Evolutionary conservation across 2,888 invertebrate species (phyloP).

Genomic region (Miltochrista miniata): DNA sequence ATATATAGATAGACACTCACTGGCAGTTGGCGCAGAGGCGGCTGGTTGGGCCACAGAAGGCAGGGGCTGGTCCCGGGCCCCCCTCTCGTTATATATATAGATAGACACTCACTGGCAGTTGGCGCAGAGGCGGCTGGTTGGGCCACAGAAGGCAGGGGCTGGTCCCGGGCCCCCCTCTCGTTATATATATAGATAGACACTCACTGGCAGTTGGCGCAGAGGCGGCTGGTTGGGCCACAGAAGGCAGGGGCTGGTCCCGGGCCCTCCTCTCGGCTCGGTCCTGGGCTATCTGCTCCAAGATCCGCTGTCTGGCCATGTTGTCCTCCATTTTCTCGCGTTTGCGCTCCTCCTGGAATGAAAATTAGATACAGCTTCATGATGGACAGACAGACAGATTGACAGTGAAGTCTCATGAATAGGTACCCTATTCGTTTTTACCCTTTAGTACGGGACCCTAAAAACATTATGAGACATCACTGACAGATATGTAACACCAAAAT

Average conservation of each 20-base stretch:
- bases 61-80: too few relatives aligned
- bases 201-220: constrained; percentile 13
- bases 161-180: constrained; percentile 81
- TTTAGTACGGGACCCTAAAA: too few relatives aligned
- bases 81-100: too few relatives aligned
- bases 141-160: constrained; percentile 22
- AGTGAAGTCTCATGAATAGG: too few relatives aligned
- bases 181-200: not conserved
- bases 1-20: too few relatives aligned
- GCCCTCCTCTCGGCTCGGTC: constrained; percentile 89
- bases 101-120: constrained; percentile 7
- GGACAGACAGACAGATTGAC: too few relatives aligned
- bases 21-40: too few relatives aligned
- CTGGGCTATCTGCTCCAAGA: constrained; percentile 92
- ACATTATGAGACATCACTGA: too few relatives aligned
- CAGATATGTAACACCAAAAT: too few relatives aligned
- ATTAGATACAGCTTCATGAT: too few relatives aligned
- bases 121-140: constrained; percentile 9
- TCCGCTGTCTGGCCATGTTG: constrained; percentile 88
- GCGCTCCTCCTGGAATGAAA: constrained; percentile 83
- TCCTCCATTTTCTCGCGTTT: constrained; percentile 91
- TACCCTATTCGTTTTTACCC: too few relatives aligned
- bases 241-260: constrained; percentile 40
- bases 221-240: constrained; percentile 13
- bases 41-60: too few relatives aligned